Conservation (phyloP, 2,888 invertebrate genomes). For the Ptilodon capucinus region DNA sequence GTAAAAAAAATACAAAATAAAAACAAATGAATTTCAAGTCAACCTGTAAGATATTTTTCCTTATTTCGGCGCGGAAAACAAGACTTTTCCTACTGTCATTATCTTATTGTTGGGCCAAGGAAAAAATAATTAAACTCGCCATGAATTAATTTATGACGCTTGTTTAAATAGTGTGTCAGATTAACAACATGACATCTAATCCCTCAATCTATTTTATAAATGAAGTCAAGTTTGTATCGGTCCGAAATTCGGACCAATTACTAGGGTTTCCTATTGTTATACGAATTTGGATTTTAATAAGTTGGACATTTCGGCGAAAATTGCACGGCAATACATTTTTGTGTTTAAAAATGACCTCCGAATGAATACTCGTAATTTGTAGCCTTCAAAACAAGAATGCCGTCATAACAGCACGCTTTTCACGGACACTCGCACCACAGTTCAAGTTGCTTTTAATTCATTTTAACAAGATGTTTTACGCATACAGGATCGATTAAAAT, state of each 20-base stretch:
- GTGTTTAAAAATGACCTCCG: background rate
- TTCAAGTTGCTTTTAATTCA: background rate
- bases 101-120: background rate
- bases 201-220: too few relatives aligned
- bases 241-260: too few relatives aligned
- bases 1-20: background rate
- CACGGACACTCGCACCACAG: background rate
- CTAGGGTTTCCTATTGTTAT: too few relatives aligned
- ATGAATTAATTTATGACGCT: too few relatives aligned
- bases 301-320: background rate
- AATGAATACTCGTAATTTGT: too few relatives aligned
- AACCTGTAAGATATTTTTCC: background rate
- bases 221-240: too few relatives aligned
- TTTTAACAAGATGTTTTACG: background rate
- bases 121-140: too few relatives aligned
- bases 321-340: background rate
- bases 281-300: too few relatives aligned
- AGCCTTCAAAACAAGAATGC: too few relatives aligned
- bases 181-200: too few relatives aligned
- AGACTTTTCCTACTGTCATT: background rate
- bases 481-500: conserved; percentile 4
- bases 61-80: background rate
- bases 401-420: background rate
- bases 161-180: too few relatives aligned
- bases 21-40: background rate